Evolutionary conservation across 2,888 invertebrate species (phyloP).

Genomic region (Rhopalosiphum nymphaeae): DNA sequence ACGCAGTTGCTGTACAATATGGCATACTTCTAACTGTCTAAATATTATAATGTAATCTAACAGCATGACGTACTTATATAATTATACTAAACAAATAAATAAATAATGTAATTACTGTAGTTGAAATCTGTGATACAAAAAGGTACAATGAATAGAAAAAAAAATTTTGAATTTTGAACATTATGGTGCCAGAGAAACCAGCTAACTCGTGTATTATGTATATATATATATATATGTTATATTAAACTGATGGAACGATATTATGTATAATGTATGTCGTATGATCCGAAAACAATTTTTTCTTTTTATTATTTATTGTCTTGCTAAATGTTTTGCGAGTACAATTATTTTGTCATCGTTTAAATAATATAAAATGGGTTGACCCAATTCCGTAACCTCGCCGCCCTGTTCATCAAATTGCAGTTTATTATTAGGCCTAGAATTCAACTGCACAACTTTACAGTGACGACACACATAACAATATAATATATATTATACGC

Average conservation of each 20-base stretch:
- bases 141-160: background rate
- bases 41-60: background rate
- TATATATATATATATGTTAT: background rate
- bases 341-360: conserved; percentile 13
- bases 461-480: background rate
- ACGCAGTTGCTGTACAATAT: background rate
- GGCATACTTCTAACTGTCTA: background rate
- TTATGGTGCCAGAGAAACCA: background rate
- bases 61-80: background rate
- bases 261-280: background rate
- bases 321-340: background rate
- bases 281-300: background rate
- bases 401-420: conserved; percentile 43
- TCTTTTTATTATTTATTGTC: conserved; percentile 9
- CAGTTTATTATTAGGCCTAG: conserved; percentile 35
- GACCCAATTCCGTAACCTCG: conserved; percentile 40
- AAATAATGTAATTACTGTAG: background rate
- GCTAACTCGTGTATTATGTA: background rate
- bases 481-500: conserved; percentile 11
- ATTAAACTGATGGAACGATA: background rate
- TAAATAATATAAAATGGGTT: background rate
- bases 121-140: background rate
- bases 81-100: too few species aligned
- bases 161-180: background rate
- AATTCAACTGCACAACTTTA: background rate